These are phyloP conservation scores for Hippoglossus stenolepis DNA, from an alignment of 2,113 vertebrate genomes.

Conservation along the genomic window DNA sequence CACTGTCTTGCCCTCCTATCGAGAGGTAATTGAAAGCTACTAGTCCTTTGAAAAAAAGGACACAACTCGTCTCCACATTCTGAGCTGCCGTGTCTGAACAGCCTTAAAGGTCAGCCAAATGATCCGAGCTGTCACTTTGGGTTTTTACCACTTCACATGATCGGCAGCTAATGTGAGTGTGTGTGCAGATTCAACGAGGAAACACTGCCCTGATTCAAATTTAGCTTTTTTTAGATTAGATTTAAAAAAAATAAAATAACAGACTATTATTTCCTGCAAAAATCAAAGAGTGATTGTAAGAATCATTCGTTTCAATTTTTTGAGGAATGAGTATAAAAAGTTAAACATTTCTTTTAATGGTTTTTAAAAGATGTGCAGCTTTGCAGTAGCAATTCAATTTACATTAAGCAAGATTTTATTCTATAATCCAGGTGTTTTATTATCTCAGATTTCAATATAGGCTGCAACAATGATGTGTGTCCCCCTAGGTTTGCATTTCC, in stretches of 20 bases:
- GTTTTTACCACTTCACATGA: conserved; percentile 26
- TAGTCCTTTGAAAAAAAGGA: conserved; percentile 35
- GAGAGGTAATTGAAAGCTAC: conserved; percentile 38
- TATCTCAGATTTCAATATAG: too few relatives aligned
- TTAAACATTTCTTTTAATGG: neutral
- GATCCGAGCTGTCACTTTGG: conserved; percentile 36
- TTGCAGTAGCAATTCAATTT: neutral
- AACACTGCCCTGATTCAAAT: neutral
- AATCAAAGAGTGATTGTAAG: neutral
- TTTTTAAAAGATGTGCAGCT: neutral
- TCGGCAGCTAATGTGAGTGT: conserved; percentile 1
- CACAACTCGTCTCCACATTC: conserved; percentile 34
- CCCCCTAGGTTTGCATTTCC: too few relatives aligned
- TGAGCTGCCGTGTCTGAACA: conserved; percentile 1
- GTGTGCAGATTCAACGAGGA: neutral
- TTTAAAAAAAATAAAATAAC: too few relatives aligned
- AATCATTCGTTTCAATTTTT: too few relatives aligned
- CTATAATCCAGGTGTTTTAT: too few relatives aligned
- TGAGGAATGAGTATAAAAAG: neutral
- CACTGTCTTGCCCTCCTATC: conserved; percentile 4
- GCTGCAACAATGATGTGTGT: too few relatives aligned
- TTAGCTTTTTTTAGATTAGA: neutral
- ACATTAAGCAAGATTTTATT: too few relatives aligned
- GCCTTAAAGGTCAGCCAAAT: conserved; percentile 45
- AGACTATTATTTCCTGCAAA: neutral